Evolutionary conservation across 2,113 vertebrate species (phyloP).

Genomic region (Thinocorus orbignyianus): DNA sequence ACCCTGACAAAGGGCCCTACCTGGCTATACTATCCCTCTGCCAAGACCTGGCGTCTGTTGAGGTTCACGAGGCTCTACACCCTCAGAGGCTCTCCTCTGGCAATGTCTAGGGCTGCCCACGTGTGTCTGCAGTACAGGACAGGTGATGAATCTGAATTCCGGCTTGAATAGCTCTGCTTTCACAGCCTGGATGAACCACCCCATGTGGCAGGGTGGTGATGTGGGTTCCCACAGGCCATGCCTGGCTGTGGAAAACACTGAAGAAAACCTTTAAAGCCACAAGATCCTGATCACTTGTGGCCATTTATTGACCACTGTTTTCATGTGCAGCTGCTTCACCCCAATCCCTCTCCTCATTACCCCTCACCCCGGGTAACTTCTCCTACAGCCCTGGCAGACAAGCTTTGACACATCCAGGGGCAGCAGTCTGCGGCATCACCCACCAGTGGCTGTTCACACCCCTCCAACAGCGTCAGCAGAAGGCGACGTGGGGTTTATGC

Average conservation of each 20-base stretch:
- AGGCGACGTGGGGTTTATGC: accelerated
- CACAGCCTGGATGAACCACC: not conserved
- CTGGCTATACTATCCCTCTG: not conserved
- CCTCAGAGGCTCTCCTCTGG: not conserved
- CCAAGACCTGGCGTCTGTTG: accelerated
- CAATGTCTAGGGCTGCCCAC: accelerated
- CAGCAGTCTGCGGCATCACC: not conserved
- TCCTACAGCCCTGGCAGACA: not conserved
- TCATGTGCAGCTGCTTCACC: not conserved
- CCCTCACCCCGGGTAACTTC: not conserved
- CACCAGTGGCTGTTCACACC: not conserved
- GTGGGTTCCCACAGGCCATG: not conserved
- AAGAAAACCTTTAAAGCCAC: not conserved
- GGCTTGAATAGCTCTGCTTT: not conserved
- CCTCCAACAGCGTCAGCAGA: not conserved
- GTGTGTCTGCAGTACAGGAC: not conserved
- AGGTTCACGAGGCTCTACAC: not conserved
- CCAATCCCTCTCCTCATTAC: no score
- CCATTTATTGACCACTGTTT: not conserved
- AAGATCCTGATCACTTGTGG: not conserved
- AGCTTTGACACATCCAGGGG: not conserved
- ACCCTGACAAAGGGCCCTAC: no score
- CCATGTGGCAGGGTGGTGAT: not conserved
- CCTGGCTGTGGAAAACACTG: not conserved
- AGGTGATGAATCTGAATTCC: not conserved